A percentile compares a stretch with the other conserved stretches of the same genome.
Conservation (phyloP, 1,140 invertebrate genomes). For the Aphaenogaster floridana region DNA sequence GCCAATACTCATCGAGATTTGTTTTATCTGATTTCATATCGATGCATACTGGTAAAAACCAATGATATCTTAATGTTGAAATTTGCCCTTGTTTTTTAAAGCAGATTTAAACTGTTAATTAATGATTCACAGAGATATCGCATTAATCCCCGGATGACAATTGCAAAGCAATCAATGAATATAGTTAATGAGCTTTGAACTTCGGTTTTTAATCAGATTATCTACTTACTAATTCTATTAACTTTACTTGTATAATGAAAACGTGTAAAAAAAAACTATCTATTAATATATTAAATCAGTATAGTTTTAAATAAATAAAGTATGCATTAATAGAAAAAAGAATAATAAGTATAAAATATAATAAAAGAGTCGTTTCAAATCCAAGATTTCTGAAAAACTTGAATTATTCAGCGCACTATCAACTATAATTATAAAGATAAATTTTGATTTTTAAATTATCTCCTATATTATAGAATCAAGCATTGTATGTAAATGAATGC, state of each 20-base stretch:
- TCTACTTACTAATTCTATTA: not conserved
- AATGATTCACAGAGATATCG: not conserved
- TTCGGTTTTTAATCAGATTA: not conserved
- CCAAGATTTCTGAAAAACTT: not conserved
- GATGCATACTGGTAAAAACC: not conserved
- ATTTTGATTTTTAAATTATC: not conserved
- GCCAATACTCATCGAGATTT: not conserved
- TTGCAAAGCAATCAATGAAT: not conserved
- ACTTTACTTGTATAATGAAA: not conserved
- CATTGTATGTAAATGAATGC: not conserved
- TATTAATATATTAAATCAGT: not conserved
- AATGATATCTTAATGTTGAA: conserved; percentile 3
- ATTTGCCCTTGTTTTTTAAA: conserved; percentile 21
- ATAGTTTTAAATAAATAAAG: conserved; percentile 4
- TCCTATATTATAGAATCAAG: not conserved
- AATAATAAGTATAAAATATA: not conserved
- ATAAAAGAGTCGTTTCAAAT: not conserved
- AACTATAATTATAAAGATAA: not conserved
- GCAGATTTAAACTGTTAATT: conserved; percentile 1
- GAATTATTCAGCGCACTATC: not conserved
- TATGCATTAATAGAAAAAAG: not conserved
- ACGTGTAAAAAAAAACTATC: not conserved
- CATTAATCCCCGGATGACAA: not conserved
- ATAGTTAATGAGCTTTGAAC: not conserved
- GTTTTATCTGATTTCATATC: conserved; percentile 13